Percentiles rank a stretch among this genome's conserved stretches.
Evolutionary conservation across 37 sponge, comb jelly and placozoan genomes (phyloP).

Genomic region (Aplysina aerophoba): DNA sequence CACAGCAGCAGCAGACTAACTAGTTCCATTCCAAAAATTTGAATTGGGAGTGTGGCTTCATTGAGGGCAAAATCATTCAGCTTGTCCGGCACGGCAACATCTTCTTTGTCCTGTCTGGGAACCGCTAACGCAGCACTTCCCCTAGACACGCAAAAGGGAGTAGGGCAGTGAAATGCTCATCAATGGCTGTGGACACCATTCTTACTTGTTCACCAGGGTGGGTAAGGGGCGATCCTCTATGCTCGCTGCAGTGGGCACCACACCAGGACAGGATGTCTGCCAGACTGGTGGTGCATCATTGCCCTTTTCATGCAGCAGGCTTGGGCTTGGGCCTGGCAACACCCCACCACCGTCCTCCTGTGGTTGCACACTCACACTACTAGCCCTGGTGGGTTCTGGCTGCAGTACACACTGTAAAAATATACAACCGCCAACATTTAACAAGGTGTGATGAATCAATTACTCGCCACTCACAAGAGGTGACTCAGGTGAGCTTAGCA

Average conservation of each 20-base stretch:
- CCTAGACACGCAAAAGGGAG: not conserved
- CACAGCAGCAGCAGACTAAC: constrained; percentile 20
- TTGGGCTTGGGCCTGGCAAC: not conserved
- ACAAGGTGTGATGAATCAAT: too few species aligned
- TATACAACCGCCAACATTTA: too few species aligned
- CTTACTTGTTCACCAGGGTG: not conserved
- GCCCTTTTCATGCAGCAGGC: constrained; percentile 48
- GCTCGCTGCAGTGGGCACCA: constrained; percentile 18
- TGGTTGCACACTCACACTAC: not conserved
- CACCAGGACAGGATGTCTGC: constrained; percentile 7
- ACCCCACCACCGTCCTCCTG: not conserved
- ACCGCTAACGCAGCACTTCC: not conserved
- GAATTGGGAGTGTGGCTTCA: constrained; percentile 44
- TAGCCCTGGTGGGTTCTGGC: not conserved
- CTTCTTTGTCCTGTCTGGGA: not conserved
- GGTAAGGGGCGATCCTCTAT: not conserved
- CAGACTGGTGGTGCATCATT: constrained; percentile 51
- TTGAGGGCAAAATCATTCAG: constrained; percentile 48
- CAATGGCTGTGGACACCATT: not conserved
- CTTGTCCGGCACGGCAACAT: not conserved
- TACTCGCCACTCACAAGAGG: too few species aligned
- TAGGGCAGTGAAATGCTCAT: constrained; percentile 14
- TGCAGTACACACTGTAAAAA: not conserved
- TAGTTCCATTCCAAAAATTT: constrained; percentile 66
- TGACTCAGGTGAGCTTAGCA: too few species aligned